Conservation (phyloP, 2,888 invertebrate genomes). For the Lepidochitona cinerea region DNA sequence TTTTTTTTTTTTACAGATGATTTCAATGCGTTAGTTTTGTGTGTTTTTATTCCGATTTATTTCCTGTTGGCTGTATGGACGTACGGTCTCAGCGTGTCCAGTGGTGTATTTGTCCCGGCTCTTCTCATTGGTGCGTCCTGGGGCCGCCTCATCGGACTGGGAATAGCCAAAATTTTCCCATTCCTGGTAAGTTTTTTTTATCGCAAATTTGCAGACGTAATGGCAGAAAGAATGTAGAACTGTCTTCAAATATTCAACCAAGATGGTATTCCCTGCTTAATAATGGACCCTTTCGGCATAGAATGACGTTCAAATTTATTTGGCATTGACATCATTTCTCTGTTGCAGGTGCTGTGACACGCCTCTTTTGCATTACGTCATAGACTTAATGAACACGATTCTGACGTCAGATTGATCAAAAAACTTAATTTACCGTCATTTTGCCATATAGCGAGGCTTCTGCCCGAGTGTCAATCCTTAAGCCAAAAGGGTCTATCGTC, state of each 20-base stretch:
- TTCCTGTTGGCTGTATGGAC: conserved; percentile 92
- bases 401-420: no score
- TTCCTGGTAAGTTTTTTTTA: conserved; percentile 59
- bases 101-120: conserved; percentile 94
- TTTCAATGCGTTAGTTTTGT: conserved; percentile 47
- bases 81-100: conserved; percentile 93
- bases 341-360: no score
- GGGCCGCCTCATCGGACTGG: conserved; percentile 91
- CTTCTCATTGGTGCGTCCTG: conserved; percentile 96
- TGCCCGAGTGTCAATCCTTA: no score
- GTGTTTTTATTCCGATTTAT: conserved; percentile 78
- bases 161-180: conserved; percentile 68
- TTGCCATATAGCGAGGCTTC: no score
- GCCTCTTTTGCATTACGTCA: no score
- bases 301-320: no score
- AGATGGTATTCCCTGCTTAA: not conserved
- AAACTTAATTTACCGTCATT: no score
- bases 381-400: no score
- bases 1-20: conserved; percentile 36
- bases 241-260: not conserved
- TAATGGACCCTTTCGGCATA: not conserved
- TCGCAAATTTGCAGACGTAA: no score
- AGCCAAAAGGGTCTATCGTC: no score
- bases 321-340: no score
- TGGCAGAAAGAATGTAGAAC: not conserved